Evolutionary conservation across 2,113 vertebrate species (phyloP).

Genomic region (Esox niger): DNA sequence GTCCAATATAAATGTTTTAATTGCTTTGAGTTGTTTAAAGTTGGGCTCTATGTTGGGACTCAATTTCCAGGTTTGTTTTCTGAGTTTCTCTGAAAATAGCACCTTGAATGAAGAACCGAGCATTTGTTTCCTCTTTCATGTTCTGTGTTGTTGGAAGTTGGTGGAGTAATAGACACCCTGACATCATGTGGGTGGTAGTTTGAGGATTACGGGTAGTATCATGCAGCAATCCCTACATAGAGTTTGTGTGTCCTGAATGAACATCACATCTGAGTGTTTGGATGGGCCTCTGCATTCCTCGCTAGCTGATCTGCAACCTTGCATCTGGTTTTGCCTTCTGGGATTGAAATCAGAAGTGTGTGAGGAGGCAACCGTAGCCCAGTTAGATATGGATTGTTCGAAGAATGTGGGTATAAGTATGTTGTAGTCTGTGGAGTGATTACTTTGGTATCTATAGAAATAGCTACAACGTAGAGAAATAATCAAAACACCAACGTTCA

Average conservation of each 20-base stretch:
- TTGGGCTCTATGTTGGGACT: not conserved
- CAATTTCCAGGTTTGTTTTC: not conserved
- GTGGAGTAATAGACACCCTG: constrained; percentile 23
- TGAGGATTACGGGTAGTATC: not conserved
- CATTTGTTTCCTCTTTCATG: constrained; percentile 2
- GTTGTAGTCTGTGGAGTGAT: not conserved
- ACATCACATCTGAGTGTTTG: constrained; percentile 49
- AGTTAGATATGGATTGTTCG: not conserved
- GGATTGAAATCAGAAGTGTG: constrained; percentile 25
- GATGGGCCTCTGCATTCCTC: constrained; percentile 59
- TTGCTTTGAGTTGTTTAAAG: constrained; percentile 6
- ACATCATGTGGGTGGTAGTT: constrained; percentile 3
- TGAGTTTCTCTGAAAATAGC: not conserved
- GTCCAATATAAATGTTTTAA: not conserved
- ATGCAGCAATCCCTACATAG: not conserved
- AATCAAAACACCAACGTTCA: constrained; percentile 27
- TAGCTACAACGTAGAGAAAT: constrained; percentile 16
- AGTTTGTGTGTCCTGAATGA: not conserved
- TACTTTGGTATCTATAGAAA: constrained; percentile 2
- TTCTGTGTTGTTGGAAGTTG: constrained; percentile 25
- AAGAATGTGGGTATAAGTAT: not conserved
- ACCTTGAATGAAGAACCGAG: constrained; percentile 26
- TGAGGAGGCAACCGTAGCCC: not conserved
- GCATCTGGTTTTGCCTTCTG: constrained; percentile 46
- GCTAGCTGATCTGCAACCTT: constrained; percentile 34